Evolutionary conservation across 2,797 vertebrate genomes (phyloP).

Genomic region (Xyrichtys novacula): DNA sequence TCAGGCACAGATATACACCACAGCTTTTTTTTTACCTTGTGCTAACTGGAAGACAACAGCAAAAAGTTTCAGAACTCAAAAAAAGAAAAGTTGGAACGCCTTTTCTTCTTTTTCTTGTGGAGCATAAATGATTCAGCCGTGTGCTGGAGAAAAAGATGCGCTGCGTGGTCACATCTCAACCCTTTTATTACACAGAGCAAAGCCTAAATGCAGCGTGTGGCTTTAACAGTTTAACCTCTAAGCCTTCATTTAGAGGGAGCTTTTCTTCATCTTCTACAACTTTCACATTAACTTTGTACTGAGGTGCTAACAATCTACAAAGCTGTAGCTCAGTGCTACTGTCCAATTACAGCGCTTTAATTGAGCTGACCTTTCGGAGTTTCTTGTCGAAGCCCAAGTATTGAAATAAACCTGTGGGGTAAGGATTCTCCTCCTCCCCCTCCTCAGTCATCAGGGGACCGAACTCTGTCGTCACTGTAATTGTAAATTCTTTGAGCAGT

Average conservation of each 20-base stretch:
- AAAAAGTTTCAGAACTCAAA: conserved; percentile 17
- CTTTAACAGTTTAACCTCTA: conserved; percentile 6
- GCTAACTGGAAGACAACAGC: conserved; percentile 10
- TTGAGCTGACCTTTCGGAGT: conserved; percentile 74
- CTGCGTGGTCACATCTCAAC: conserved; percentile 1
- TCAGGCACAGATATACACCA: conserved; percentile 38
- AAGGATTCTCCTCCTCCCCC: conserved; percentile 66
- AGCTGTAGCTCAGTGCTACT: conserved; percentile 52
- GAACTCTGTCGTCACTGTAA: conserved; percentile 54
- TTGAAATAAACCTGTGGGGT: conserved; percentile 70
- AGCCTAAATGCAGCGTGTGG: neutral
- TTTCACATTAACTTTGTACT: conserved; percentile 38
- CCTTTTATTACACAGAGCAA: conserved; percentile 9
- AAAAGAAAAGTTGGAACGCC: neutral
- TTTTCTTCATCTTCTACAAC: conserved; percentile 24
- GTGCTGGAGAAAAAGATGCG: neutral
- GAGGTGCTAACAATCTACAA: conserved; percentile 23
- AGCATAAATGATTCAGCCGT: neutral
- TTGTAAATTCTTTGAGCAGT: conserved; percentile 66
- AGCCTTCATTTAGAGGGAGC: neutral
- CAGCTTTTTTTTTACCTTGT: conserved; percentile 11
- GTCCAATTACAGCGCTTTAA: conserved; percentile 70
- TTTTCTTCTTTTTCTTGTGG: neutral
- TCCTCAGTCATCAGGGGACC: conserved; percentile 42
- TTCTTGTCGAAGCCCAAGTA: conserved; percentile 62